A percentile compares a stretch with the other conserved stretches of the same genome.
phyloP scores from a whole-genome alignment of 2,888 invertebrate genomes.

The Microctonus brassicae region DNA sequence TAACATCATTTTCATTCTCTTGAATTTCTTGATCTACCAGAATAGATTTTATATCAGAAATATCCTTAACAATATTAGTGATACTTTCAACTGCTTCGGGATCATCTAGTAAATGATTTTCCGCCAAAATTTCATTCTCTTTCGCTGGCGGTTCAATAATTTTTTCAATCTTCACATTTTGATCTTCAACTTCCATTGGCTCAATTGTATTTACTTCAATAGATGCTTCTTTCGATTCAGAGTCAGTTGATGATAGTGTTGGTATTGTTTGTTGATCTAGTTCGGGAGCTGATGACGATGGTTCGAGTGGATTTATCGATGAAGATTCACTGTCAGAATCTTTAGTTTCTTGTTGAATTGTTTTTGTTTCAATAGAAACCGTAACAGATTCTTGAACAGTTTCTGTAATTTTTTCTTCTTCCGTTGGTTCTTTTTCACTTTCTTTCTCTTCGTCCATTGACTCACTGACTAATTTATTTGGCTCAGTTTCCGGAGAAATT shows the following conservation, averaged over 20 bases:
- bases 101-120: slow-evolving; percentile 44
- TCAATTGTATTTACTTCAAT: not conserved
- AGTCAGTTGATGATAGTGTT: not conserved
- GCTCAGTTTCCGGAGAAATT: not conserved
- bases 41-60: not conserved
- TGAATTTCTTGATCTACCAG: not conserved
- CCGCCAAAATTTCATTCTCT: not conserved
- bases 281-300: not conserved
- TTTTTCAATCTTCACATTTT: not conserved
- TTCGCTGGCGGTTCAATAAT: not conserved
- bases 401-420: not conserved
- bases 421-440: too few relatives aligned
- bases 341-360: not conserved
- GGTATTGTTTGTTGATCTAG: not conserved
- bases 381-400: not conserved
- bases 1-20: not conserved
- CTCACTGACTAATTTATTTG: not conserved
- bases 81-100: slow-evolving; percentile 33
- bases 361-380: not conserved
- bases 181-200: not conserved
- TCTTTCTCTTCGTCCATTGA: not conserved
- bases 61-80: slow-evolving; percentile 30
- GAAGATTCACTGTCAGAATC: not conserved
- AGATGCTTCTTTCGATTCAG: not conserved
- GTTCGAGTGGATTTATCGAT: not conserved